A percentile compares a stretch with the other conserved stretches of the same genome.
Conservation (phyloP, 2,113 vertebrate species). For the cattle (Bos taurus) region DNA sequence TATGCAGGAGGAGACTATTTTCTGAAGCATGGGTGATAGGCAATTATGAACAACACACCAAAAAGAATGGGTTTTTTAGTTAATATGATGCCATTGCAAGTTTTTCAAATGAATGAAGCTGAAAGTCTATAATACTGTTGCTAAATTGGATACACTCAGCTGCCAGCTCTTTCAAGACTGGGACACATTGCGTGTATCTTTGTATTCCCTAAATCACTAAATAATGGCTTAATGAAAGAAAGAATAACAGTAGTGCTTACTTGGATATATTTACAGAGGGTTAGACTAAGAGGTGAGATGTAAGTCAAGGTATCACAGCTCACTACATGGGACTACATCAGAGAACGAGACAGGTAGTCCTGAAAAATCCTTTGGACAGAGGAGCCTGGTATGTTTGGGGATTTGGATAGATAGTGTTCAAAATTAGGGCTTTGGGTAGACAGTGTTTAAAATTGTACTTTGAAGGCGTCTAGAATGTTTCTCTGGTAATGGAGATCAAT, state of each 20-base stretch:
- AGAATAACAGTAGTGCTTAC: neutral
- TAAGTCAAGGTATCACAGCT: neutral
- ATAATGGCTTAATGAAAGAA: neutral
- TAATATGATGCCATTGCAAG: neutral
- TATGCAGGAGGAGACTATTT: neutral
- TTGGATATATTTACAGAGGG: neutral
- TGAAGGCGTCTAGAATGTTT: accelerated
- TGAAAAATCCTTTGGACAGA: neutral
- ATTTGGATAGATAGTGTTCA: neutral
- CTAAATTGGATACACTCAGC: neutral
- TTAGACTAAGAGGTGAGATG: neutral
- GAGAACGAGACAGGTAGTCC: neutral
- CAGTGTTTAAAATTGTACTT: neutral
- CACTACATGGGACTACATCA: neutral
- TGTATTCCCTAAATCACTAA: neutral
- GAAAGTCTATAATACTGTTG: neutral
- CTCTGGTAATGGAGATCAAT: neutral
- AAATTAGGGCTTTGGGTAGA: neutral
- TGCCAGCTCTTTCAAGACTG: neutral
- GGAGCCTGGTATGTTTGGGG: accelerated
- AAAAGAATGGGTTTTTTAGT: neutral
- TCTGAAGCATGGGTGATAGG: neutral
- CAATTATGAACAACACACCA: neutral
- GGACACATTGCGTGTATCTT: neutral
- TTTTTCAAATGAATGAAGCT: neutral